Evolutionary conservation across 2,113 vertebrate species (phyloP), one percentile per base, ranked within the genome.

Genomic region (Indicator indicator): DNA sequence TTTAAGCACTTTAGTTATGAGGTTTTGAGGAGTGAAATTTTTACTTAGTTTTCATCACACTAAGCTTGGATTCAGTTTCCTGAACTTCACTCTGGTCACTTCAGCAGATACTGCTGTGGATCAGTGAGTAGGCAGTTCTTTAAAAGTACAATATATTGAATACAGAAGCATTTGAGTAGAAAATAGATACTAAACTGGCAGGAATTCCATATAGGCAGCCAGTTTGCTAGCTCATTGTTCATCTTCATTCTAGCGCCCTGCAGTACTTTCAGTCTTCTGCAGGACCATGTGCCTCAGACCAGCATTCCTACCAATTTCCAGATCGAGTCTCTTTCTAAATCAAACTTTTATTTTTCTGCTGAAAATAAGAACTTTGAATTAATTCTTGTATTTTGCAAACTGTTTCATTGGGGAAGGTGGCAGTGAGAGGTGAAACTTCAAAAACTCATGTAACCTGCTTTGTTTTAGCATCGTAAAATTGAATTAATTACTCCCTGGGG

Each of bases 401-500:
- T 38, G 14, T 69, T 89, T 73, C 63, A 33, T 0, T 30, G 16
- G 7, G 21, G 60, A 83, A 80, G 60, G 60, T 2, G 3, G 36
- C 79, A 94, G 32, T 52, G 27, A 94, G 78, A 60, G 59, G 56
- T 59, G n/a, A 91, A 82, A 65, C 55, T 74, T 65, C 52, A 87
- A 77, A 81, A 73, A 79, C 21, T 32, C 50, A 36, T 5, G 44
- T 46, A 82, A 88, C 52, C 33, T 88, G 55, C 60, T 83, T 88
- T 75, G 80, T 18, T 90, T 92, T 46, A 83, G 23, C 56, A 30
- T 27, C n/a, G 2, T 64, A 73, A 60, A 91, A 67, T 26, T 88
- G 46, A 69, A 93, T 64, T 95, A 89, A 94, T 83, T 94, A 70
- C 19, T 90, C 92, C 86, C 69, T 60, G 65, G 56, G 56, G 76